phyloP scores from a whole-genome alignment of 2,888 invertebrate species.

The Synergus gifuensis region DNA sequence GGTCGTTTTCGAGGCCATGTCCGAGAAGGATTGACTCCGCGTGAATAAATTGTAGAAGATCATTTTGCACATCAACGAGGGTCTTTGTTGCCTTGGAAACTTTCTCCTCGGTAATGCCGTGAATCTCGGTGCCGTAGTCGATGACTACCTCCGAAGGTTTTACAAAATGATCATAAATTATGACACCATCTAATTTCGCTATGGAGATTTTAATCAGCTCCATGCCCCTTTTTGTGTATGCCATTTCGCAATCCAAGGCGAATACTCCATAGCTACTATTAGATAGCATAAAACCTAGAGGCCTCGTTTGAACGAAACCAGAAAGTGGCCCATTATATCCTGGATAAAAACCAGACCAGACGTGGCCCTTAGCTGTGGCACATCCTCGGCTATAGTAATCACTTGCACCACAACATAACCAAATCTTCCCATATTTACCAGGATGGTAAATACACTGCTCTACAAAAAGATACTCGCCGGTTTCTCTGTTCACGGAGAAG shows the following conservation, averaged over 20 bases:
- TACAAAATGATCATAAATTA: slow-evolving; percentile 92
- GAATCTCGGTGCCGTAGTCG: slow-evolving; percentile 97
- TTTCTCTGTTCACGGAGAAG: background rate
- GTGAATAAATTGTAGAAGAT: slow-evolving; percentile 88
- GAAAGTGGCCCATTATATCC: slow-evolving; percentile 87
- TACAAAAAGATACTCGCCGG: background rate
- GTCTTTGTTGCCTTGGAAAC: slow-evolving; percentile 82
- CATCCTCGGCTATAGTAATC: slow-evolving; percentile 81
- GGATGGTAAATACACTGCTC: background rate
- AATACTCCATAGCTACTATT: slow-evolving; percentile 80
- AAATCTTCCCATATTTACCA: background rate
- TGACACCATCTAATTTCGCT: slow-evolving; percentile 85
- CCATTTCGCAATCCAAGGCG: slow-evolving; percentile 98
- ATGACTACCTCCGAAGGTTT: slow-evolving; percentile 90
- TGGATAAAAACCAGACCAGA: slow-evolving; percentile 86
- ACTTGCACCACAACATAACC: background rate
- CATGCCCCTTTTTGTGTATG: slow-evolving; percentile 91
- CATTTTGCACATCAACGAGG: slow-evolving; percentile 89
- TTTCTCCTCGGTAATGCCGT: slow-evolving; percentile 89
- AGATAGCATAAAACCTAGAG: slow-evolving; percentile 61
- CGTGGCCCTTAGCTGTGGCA: slow-evolving; percentile 83
- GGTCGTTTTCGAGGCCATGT: slow-evolving; percentile 96
- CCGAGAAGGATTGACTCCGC: slow-evolving; percentile 95
- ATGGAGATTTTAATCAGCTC: slow-evolving; percentile 94
- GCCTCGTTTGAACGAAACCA: slow-evolving; percentile 82